Base-by-base conservation (phyloP, 2,888 invertebrate species). In the Monoplex corrugatus region DNA sequence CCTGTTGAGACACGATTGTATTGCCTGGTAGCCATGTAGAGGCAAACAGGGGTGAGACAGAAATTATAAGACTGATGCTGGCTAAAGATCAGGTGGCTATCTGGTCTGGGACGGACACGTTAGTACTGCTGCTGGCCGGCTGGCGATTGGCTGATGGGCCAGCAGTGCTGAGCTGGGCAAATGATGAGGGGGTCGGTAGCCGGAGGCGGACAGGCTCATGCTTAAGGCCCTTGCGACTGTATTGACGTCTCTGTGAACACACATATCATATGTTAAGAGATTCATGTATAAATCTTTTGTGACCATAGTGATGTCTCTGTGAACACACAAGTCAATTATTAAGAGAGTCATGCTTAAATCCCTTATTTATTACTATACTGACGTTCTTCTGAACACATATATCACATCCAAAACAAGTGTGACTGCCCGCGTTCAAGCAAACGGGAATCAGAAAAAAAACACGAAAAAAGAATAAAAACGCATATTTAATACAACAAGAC, bases 151-250 rank as follows among this genome's bases (percentile, higher is more conserved):
- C 35, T 3, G 68, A 3, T 57, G 43, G 32, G 19, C 68, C 32
- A 83, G 38, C 32, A 82, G 38, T n/a, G 78, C 80, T 45, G 80
- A 63, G 0, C n/a, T 16, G 3, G 82, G 63, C n/a, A 68, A 88
- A 44, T 88, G 72, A 80, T 80, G 35, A 23, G 44, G 75, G 2
- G 89, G 90, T 2, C 32, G 84, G 85, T 43, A 89, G 63, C 32
- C 72, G 35, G 68, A 68, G 63, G 87, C 80, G 78, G 88, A 89
- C 85, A 90, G 90, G 38, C 80, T 91, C 87, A 87, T 63, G 72
- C 90, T 90, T 85, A 91, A 86, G 23, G 89, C 72, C 45, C 87
- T 85, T 82, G 90, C 90, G 35, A 86, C 86, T n/a, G 44, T 44
- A 19, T 86, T 72, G 44, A 87, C 38, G 75, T 87, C 85, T 83